phyloP scores from a whole-genome alignment of 2,888 invertebrate species.

The Fragum fragum region DNA sequence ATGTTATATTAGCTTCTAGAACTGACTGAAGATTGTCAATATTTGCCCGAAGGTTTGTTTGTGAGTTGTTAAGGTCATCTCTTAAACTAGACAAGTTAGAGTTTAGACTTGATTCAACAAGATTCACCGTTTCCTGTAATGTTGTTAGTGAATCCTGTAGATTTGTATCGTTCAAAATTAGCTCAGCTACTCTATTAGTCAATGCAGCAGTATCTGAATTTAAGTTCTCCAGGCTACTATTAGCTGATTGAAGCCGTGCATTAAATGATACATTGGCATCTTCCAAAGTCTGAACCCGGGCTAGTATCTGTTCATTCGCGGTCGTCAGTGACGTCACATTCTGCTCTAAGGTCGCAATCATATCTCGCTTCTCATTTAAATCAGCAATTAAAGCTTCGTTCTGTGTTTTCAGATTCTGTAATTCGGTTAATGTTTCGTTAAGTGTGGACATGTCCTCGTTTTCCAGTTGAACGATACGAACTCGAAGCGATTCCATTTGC shows the following conservation, averaged over 20 bases:
- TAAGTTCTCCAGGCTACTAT: background rate
- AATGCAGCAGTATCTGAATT: background rate
- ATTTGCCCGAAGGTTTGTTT: background rate
- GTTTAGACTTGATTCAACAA: background rate
- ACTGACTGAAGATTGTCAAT: background rate
- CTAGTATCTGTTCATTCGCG: background rate
- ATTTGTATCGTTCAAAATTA: background rate
- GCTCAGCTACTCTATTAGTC: background rate
- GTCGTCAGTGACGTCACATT: background rate
- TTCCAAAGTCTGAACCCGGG: background rate
- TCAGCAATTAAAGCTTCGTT: constrained; percentile 1
- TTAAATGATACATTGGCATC: background rate
- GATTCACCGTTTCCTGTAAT: background rate
- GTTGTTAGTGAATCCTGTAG: background rate
- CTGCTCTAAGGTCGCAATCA: background rate
- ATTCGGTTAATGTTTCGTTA: background rate
- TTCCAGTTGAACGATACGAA: constrained; percentile 1
- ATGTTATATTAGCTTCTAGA: background rate
- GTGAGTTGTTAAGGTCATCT: background rate
- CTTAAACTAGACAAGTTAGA: background rate
- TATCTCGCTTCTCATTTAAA: background rate
- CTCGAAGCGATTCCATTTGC: constrained; percentile 1
- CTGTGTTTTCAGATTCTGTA: constrained; percentile 1
- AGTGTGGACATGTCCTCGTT: background rate
- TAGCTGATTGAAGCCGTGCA: background rate